Evolutionary conservation across 2,113 vertebrate species (phyloP).

Genomic region (Elachura formosa): DNA sequence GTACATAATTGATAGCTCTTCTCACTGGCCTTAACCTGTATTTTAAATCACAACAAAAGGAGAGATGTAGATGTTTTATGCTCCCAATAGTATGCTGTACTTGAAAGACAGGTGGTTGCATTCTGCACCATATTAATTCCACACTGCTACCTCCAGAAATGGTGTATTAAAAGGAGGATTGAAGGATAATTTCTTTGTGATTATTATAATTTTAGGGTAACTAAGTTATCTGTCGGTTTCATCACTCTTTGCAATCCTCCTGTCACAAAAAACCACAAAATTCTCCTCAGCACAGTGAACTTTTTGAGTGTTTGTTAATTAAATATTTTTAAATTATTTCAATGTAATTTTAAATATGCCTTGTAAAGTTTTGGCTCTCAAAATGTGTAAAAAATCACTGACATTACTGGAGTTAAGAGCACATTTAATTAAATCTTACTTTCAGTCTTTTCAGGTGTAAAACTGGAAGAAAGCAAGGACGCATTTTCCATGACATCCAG

Average conservation of each 20-base stretch:
- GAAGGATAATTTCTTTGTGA: neutral
- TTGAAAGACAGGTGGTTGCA: neutral
- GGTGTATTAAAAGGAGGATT: neutral
- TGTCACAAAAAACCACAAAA: neutral
- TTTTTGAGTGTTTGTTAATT: neutral
- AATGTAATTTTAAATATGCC: fast-evolving
- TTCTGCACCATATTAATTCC: neutral
- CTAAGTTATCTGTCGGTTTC: neutral
- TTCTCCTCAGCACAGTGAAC: neutral
- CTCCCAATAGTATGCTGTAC: neutral
- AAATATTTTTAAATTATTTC: neutral
- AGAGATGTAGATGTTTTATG: neutral
- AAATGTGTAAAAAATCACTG: neutral
- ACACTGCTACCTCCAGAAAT: neutral
- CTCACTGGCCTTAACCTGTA: neutral
- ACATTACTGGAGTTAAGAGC: neutral
- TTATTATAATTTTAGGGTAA: neutral
- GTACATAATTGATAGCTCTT: neutral
- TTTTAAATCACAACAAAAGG: neutral
- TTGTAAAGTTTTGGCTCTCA: neutral
- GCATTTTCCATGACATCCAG: slow-evolving; percentile 73
- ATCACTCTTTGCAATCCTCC: neutral
- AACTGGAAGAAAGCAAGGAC: slow-evolving; percentile 74
- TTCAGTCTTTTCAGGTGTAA: slow-evolving; percentile 36
- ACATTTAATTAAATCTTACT: slow-evolving; percentile 44